Conservation (phyloP, 2,888 invertebrate species). For the Poecilus cupreus region DNA sequence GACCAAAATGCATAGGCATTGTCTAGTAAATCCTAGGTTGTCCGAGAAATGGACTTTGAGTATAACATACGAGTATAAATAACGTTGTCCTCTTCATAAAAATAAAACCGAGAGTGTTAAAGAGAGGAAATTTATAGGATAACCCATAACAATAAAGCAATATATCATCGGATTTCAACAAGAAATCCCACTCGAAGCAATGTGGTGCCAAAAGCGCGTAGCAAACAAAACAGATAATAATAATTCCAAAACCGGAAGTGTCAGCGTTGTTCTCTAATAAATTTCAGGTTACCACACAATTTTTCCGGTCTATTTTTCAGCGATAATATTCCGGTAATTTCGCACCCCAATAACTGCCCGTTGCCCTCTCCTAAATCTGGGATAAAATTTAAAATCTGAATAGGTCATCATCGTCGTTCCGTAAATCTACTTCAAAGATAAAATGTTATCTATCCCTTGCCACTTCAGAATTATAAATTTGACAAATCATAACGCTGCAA, state of each 20-base stretch:
- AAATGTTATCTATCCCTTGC: background rate
- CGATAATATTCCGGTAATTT: slow-evolving; percentile 55
- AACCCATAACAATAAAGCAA: slow-evolving; percentile 4
- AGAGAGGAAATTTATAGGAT: background rate
- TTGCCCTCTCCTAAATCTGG: slow-evolving; percentile 45
- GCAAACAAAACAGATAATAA: slow-evolving; percentile 30
- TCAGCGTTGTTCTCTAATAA: slow-evolving; percentile 41
- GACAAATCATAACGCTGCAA: no score
- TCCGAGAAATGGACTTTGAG: no score
- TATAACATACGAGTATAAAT: no score
- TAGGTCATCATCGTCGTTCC: slow-evolving; percentile 47
- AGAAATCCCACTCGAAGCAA: slow-evolving; percentile 25
- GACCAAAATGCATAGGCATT: no score
- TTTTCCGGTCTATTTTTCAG: slow-evolving; percentile 59
- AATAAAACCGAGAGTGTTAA: background rate
- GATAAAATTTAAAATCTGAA: slow-evolving; percentile 42
- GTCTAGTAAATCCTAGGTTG: no score
- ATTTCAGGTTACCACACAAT: slow-evolving; percentile 47
- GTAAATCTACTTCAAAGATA: background rate
- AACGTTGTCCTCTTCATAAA: background rate
- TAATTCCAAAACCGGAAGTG: slow-evolving; percentile 47
- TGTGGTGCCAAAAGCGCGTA: background rate
- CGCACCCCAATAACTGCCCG: slow-evolving; percentile 57
- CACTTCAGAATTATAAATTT: no score
- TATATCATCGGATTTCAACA: slow-evolving; percentile 28